phyloP scores from a whole-genome alignment of 2,888 invertebrate species.

The Lithosia quadra region DNA sequence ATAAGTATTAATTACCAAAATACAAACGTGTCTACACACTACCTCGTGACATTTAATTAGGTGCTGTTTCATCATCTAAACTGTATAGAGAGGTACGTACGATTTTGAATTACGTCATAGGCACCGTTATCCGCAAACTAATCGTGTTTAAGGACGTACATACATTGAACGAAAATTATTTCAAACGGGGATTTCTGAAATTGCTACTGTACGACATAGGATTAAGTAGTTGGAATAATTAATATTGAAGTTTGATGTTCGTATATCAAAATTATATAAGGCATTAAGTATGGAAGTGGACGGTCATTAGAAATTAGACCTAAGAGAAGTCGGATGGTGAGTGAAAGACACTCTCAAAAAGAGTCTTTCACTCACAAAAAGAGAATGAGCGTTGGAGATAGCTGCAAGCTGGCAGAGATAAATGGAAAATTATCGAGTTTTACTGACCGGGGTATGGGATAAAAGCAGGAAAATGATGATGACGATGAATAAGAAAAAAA shows the following conservation, averaged over 20 bases:
- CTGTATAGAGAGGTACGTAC: background rate
- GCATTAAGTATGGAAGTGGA: too few species aligned
- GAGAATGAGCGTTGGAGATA: background rate
- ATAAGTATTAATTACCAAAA: background rate
- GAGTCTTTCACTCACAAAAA: too few species aligned
- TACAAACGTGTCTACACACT: background rate
- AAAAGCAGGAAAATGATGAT: background rate
- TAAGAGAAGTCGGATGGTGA: too few species aligned
- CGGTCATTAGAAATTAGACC: too few species aligned
- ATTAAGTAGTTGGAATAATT: conserved; percentile 3
- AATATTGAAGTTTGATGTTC: background rate
- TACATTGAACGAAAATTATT: background rate
- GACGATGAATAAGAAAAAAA: too few species aligned
- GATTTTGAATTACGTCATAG: conserved; percentile 13
- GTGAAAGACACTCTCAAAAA: too few species aligned
- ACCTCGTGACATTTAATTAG: conserved; percentile 13
- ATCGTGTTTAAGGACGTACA: background rate
- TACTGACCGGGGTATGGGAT: too few species aligned
- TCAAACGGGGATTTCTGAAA: background rate
- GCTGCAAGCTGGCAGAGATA: too few species aligned
- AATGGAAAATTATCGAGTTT: too few species aligned
- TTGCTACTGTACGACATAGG: background rate
- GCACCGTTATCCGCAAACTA: conserved; percentile 11
- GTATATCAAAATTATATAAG: background rate
- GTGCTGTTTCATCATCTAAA: conserved; percentile 1